Base-by-base conservation (phyloP, 2,113 vertebrate species). In the Malurus elegans region DNA sequence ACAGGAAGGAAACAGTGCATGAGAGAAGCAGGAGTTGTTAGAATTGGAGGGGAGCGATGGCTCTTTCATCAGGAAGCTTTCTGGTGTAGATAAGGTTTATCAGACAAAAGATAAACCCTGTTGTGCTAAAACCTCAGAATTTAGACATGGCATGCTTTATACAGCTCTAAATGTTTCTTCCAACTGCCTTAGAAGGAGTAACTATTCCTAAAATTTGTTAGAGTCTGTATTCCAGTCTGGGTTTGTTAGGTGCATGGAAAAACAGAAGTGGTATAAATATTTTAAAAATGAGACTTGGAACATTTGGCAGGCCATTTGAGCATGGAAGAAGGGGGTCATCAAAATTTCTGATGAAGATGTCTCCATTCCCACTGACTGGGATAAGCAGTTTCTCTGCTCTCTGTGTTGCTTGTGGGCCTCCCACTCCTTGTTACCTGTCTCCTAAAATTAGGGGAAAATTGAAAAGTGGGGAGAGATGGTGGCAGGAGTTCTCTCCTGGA, bases 1-100 rank as follows among this genome's bases (percentile, higher is more conserved):
- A 32, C 79, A 93, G 88, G 86, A 93, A 93, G 86, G 95, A 95
- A 95, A 18, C 25, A 7, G 42, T 79, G 28, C 71, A 15, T 42
- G 64, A 74, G 79, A 76, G 47, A 72, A 45, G 18, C 48, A 79
- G 31, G 67, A 47, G 24, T 31, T 40, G 10, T 48, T n/a, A 91
- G 56, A 81, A 50, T 58, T 44, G 51, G 56, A 71, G 64, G 44
- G 25, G 14, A 69, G 36, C 20, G 29, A 10, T 69, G 54, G 44
- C 42, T 82, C 12, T 54, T 79, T 47, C 34, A 34, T 53, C 1
- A 0, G 40, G 40, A 36, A 67, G 31, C 36, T 38, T 70, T 20
- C 34, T 76, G 20, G 18, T 23, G 5, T 57, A 2, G 5, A 0
- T 28, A n/a, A 53, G 25, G 23, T 50, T 80, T 80, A 15, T 70